These are phyloP conservation scores for Spizella passerina DNA, from an alignment of 2,797 vertebrate genomes.

Conservation along the genomic window DNA sequence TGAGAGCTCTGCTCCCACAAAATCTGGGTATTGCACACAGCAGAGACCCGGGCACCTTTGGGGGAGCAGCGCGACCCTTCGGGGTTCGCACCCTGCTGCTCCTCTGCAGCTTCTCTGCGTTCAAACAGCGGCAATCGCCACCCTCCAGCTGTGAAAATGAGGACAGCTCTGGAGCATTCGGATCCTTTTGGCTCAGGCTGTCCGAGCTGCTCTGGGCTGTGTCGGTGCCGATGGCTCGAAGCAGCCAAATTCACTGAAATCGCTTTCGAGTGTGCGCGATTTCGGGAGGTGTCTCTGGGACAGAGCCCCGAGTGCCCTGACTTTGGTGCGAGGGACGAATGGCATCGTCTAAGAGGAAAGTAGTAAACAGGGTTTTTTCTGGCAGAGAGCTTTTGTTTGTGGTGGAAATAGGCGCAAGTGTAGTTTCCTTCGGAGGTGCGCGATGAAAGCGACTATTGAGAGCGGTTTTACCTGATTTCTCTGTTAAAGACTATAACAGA, in stretches of 20 bases:
- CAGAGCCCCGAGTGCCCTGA: neutral
- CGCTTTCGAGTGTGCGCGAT: neutral
- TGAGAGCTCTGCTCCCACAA: neutral
- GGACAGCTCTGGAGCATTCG: fast-evolving
- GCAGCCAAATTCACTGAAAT: neutral
- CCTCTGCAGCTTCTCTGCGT: too few species aligned
- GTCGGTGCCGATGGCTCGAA: fast-evolving
- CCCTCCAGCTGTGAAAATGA: neutral
- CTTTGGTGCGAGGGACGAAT: neutral
- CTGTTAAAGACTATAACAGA: conserved; percentile 82
- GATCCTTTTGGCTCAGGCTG: neutral
- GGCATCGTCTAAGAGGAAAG: neutral
- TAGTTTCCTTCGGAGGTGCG: neutral
- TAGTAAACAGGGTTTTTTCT: neutral
- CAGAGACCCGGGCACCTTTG: neutral
- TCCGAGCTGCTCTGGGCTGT: neutral
- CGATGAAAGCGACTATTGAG: neutral
- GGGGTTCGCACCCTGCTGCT: neutral
- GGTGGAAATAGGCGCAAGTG: neutral
- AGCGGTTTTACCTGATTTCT: conserved; percentile 47
- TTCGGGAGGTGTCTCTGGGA: neutral
- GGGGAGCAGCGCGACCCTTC: neutral
- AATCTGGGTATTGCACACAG: fast-evolving
- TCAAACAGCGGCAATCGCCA: neutral
- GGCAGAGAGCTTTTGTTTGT: neutral